Evolutionary conservation across 2,113 vertebrate species (phyloP).

Genomic region (Chaetura pelagica): DNA sequence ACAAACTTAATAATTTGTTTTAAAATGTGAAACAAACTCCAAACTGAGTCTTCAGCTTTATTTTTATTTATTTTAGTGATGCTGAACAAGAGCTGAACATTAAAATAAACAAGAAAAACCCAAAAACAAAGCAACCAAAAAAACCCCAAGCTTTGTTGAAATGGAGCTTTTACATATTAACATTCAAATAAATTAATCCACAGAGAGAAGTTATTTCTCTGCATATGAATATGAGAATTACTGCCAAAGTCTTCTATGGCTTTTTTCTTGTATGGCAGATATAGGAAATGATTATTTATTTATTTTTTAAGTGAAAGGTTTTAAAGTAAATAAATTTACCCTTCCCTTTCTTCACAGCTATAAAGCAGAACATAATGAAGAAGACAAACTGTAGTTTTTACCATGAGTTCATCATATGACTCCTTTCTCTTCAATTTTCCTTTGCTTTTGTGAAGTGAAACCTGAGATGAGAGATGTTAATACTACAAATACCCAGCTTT

Average conservation of each 20-base stretch:
- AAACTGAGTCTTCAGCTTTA: background rate
- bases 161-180: background rate
- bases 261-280: background rate
- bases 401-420: background rate
- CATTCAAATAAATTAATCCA: slow-evolving; percentile 18
- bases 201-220: background rate
- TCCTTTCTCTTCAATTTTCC: background rate
- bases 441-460: background rate
- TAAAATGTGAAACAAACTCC: slow-evolving; percentile 11
- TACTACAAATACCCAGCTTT: background rate
- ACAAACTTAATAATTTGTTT: slow-evolving; percentile 35
- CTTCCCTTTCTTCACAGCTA: background rate
- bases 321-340: background rate
- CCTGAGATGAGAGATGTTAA: background rate
- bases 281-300: background rate
- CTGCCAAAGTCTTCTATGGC: background rate
- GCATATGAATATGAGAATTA: background rate
- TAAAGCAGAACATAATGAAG: background rate
- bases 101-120: background rate
- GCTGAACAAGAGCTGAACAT: background rate
- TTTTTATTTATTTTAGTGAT: background rate
- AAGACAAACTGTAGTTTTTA: background rate
- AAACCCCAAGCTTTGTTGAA: background rate
- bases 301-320: background rate
- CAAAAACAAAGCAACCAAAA: background rate